Percentiles rank a stretch among this genome's conserved stretches.
Evolutionary conservation across 1,140 invertebrate species (phyloP).

Genomic region (Camponotus pennsylvanicus): DNA sequence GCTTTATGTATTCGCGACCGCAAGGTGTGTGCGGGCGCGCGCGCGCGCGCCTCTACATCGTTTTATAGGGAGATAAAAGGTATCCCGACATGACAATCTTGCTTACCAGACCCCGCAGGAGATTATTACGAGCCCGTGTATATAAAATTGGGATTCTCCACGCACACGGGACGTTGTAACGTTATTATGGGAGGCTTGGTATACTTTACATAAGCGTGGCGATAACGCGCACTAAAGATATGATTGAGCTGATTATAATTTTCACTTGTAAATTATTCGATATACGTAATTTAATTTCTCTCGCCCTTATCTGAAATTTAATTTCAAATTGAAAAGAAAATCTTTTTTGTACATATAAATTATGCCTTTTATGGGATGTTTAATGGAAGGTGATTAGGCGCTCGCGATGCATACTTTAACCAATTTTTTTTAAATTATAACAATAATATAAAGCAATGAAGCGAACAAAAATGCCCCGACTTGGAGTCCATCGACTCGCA

Average conservation of each 20-base stretch:
- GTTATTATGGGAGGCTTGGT: slow-evolving; percentile 28
- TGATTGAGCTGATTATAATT: slow-evolving; percentile 17
- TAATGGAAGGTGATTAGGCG: neutral
- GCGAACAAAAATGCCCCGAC: neutral
- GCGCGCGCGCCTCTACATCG: slow-evolving; percentile 11
- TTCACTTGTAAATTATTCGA: neutral
- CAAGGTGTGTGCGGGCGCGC: neutral
- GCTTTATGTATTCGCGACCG: slow-evolving; percentile 1
- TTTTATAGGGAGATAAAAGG: slow-evolving; percentile 60
- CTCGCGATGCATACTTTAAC: neutral
- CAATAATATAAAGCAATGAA: neutral
- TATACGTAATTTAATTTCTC: neutral
- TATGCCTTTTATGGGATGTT: neutral
- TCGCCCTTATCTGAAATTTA: neutral
- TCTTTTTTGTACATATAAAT: neutral
- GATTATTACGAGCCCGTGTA: slow-evolving; percentile 57
- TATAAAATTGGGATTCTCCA: slow-evolving; percentile 46
- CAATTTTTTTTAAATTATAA: neutral
- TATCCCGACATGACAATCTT: slow-evolving; percentile 51
- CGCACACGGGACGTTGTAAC: slow-evolving; percentile 17
- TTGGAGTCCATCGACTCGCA: neutral
- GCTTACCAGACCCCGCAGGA: slow-evolving; percentile 43
- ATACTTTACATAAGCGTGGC: neutral
- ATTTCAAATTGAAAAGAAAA: neutral
- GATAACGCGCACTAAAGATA: slow-evolving; percentile 22